A percentile compares a stretch with the other conserved stretches of the same genome.
phyloP scores from a whole-genome alignment of 2,888 invertebrate genomes.

The Orthonychiurus folsomi region DNA sequence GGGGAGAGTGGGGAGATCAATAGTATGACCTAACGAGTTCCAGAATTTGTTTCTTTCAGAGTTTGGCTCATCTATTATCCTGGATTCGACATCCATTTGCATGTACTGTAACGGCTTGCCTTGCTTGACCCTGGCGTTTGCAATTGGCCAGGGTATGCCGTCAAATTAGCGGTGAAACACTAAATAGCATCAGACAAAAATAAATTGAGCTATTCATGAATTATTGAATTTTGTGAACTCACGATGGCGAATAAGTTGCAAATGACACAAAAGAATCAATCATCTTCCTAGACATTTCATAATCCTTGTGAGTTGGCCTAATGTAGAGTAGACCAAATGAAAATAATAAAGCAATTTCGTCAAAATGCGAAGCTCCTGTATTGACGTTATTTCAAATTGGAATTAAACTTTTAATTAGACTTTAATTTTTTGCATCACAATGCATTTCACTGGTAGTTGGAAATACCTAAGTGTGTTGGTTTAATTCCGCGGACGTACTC shows the following conservation, averaged over 20 bases:
- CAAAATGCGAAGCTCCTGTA: neutral
- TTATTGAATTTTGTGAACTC: too few relatives aligned
- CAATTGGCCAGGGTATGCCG: neutral
- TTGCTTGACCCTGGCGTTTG: neutral
- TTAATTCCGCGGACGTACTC: neutral
- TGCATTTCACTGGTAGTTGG: neutral
- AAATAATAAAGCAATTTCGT: neutral
- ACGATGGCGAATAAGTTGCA: too few relatives aligned
- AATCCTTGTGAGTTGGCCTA: neutral
- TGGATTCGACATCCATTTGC: neutral
- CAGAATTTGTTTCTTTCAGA: neutral
- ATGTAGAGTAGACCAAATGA: neutral
- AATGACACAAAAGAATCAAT: neutral
- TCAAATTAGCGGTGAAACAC: too few relatives aligned
- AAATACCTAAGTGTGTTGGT: neutral
- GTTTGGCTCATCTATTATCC: neutral
- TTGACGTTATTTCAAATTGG: neutral
- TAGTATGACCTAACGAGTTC: too few relatives aligned
- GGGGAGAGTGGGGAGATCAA: too few relatives aligned
- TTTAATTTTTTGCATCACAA: neutral
- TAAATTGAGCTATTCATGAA: too few relatives aligned
- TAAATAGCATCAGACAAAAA: too few relatives aligned
- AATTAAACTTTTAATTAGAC: neutral
- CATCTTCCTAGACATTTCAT: neutral
- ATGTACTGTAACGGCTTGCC: neutral